phyloP scores from a whole-genome alignment of 2,888 invertebrate genomes.

The Drosophila crucigera region DNA sequence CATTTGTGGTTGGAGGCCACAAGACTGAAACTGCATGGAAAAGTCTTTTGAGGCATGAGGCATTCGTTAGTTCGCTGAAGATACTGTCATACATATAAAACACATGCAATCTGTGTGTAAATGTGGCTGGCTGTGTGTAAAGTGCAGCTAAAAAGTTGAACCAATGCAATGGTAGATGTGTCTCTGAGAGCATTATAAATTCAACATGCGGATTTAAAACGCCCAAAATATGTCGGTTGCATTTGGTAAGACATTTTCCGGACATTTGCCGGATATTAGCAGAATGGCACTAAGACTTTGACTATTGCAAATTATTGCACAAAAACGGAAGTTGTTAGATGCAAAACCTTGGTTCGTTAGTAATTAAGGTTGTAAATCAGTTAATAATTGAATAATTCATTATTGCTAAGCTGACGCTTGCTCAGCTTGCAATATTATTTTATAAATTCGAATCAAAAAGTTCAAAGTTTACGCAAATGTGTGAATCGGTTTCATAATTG shows the following conservation, averaged over 20 bases:
- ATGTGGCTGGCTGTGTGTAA: conserved; percentile 10
- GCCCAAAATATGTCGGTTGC: conserved; percentile 63
- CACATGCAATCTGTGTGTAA: conserved; percentile 5
- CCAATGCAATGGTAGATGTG: not conserved
- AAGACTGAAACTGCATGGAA: conserved; percentile 68
- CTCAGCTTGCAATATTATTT: not conserved
- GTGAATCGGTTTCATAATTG: not conserved
- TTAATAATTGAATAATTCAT: not conserved
- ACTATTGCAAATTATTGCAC: not conserved
- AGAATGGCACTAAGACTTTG: conserved; percentile 17
- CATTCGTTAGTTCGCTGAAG: conserved; percentile 52
- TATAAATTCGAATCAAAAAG: not conserved
- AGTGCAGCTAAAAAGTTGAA: conserved; percentile 10
- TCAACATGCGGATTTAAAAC: conserved; percentile 60
- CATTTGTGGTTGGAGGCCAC: conserved; percentile 64
- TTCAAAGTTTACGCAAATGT: not conserved
- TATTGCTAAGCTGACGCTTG: not conserved
- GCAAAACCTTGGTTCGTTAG: not conserved
- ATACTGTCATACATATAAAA: conserved; percentile 26
- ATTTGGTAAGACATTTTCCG: conserved; percentile 43
- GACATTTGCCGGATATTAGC: conserved; percentile 26
- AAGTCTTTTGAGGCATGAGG: conserved; percentile 11
- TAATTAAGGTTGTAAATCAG: not conserved
- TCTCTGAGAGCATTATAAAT: conserved; percentile 56
- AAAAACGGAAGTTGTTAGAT: not conserved